Base-by-base conservation (phyloP, 2,888 invertebrate genomes). In the Ectemnius continuus region DNA sequence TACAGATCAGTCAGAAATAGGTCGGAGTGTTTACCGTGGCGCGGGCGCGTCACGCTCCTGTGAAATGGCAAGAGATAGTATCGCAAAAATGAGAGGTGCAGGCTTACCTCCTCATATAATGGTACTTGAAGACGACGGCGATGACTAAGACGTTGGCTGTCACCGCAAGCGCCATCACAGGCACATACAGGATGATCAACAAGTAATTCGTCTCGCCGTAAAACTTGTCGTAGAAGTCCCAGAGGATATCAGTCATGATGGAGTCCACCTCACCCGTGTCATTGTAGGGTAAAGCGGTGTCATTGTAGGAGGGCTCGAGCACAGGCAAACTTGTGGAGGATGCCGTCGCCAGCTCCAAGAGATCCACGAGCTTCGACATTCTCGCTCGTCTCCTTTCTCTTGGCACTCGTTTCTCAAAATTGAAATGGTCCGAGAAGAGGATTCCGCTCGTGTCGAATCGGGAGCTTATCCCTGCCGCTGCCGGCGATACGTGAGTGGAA, bases 61-160 rank as follows among this genome's bases (percentile, higher is more conserved):
- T 52, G 4, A 66, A 57, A 28, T 16, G n/a, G 16, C 48, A 67
- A 6, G 36, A 1, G 16, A 11, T 36, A 48, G 0, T 18, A 45
- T 14, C n/a, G 20, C 36, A n/a, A 18, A 16, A 52, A 58, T 48
- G 26, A 8, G 61, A 20, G 11, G 20, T 60, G 8, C 23, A 16
- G 64, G 90, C 93, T 92, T 91, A 94, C 95, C 93, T 95, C 85
- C 94, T 92, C 85, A 94, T 94, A 82, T 94, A 94, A 78, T 94
- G 93, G 85, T 94, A 94, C 84, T 94, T 94, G 74, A 94, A 92
- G 64, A 95, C 94, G 0, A 95, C 94, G 2, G 94, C 91, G 67
- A 95, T 94, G 1, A 95, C 93, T 11, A 95, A 90, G n/a, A 93
- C 91, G 84, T 95, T 95, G 2, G 94, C 93, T 6, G 93, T 89